phyloP scores from a whole-genome alignment of 2,888 invertebrate species.

The Caradrina clavipalpis region DNA sequence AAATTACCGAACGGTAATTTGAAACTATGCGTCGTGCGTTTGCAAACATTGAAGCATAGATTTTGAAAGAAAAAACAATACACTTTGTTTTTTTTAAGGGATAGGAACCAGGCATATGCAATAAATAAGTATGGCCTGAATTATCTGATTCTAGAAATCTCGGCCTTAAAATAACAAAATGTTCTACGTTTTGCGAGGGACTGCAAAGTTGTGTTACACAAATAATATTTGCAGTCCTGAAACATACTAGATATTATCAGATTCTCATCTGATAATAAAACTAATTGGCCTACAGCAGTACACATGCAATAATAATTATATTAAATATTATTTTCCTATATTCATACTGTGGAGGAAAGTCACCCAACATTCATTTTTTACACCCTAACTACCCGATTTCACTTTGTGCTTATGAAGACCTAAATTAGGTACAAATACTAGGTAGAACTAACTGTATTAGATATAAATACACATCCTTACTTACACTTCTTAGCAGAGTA shows the following conservation, averaged over 20 bases:
- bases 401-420: conserved; percentile 50
- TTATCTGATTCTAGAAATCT: conserved; percentile 18
- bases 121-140: conserved; percentile 33
- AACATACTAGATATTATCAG: conserved; percentile 16
- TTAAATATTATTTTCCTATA: conserved; percentile 45
- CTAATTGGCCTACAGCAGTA: conserved; percentile 41
- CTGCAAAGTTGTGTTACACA: conserved; percentile 55
- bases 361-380: conserved; percentile 34
- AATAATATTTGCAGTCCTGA: conserved; percentile 49
- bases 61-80: background rate
- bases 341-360: conserved; percentile 60
- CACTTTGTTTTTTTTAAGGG: background rate
- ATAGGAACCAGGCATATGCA: background rate
- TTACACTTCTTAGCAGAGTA: conserved; percentile 38
- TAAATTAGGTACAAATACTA: conserved; percentile 45
- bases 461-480: conserved; percentile 28
- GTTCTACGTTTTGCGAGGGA: conserved; percentile 22
- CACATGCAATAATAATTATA: conserved; percentile 17
- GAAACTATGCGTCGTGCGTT: background rate
- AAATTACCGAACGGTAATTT: background rate
- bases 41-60: background rate
- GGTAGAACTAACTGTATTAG: conserved; percentile 33
- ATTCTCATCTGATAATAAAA: conserved; percentile 6
- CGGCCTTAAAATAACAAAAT: conserved; percentile 19
- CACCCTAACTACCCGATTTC: conserved; percentile 47